Percentiles rank a stretch among this genome's conserved stretches.
phyloP scores from a whole-genome alignment of 2,888 invertebrate species.

The Lobophora halterata region DNA sequence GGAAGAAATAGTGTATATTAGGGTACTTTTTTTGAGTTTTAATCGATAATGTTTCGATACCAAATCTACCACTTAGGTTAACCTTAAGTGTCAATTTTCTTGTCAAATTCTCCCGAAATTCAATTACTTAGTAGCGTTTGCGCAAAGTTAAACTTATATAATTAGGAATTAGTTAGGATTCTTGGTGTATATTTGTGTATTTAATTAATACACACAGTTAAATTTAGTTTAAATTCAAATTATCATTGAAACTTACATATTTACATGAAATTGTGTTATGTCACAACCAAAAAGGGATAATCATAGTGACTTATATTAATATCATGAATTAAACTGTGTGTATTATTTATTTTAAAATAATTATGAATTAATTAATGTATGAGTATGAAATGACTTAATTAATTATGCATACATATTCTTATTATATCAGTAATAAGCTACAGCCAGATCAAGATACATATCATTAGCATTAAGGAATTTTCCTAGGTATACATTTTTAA shows the following conservation, averaged over 20 bases:
- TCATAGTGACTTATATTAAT: not conserved
- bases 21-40: too few relatives aligned
- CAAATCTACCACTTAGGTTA: too few relatives aligned
- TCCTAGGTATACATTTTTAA: slow-evolving; percentile 42
- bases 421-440: slow-evolving; percentile 58
- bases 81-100: slow-evolving; percentile 78
- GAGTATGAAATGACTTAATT: slow-evolving; percentile 30
- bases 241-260: not conserved
- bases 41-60: too few relatives aligned
- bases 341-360: too few relatives aligned
- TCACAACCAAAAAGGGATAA: not conserved
- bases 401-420: slow-evolving; percentile 34
- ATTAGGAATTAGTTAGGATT: slow-evolving; percentile 31
- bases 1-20: too few relatives aligned
- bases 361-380: slow-evolving; percentile 35
- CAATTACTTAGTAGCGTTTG: slow-evolving; percentile 75
- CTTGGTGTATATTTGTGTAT: slow-evolving; percentile 49
- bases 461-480: slow-evolving; percentile 62
- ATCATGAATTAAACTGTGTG: slow-evolving; percentile 40
- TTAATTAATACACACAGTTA: slow-evolving; percentile 18
- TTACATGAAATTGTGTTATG: not conserved
- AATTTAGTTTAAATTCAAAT: too few relatives aligned
- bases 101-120: slow-evolving; percentile 81
- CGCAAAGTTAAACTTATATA: slow-evolving; percentile 41
- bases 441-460: slow-evolving; percentile 71